Evolutionary conservation across 1,140 invertebrate species (phyloP).

Genomic region (Teleopsis dalmanni): DNA sequence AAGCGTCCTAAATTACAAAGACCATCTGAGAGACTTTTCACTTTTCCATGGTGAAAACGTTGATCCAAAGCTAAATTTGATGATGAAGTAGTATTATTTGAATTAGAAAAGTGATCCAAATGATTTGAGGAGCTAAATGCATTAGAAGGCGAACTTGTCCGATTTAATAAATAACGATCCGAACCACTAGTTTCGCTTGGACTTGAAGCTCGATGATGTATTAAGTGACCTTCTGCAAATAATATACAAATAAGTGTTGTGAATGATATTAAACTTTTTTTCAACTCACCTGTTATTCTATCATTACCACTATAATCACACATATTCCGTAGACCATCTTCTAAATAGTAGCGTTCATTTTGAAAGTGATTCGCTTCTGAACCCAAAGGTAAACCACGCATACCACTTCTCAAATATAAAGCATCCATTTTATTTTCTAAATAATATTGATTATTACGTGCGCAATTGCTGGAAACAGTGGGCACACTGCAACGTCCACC

Average conservation of each 20-base stretch:
- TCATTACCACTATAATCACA: constrained; percentile 36
- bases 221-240: constrained; percentile 17
- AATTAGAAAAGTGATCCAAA: constrained; percentile 13
- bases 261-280: neutral
- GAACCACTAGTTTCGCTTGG: constrained; percentile 43
- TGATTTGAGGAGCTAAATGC: constrained; percentile 22
- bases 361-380: constrained; percentile 39
- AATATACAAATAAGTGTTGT: neutral
- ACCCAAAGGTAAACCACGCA: constrained; percentile 31
- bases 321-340: constrained; percentile 20
- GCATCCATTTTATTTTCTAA: constrained; percentile 43
- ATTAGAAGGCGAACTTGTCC: constrained; percentile 35
- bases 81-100: constrained; percentile 8
- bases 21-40: constrained; percentile 39
- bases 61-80: constrained; percentile 23
- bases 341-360: constrained; percentile 39
- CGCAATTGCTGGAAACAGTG: constrained; percentile 21
- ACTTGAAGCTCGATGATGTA: constrained; percentile 36
- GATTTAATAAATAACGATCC: constrained; percentile 40
- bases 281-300: constrained; percentile 27
- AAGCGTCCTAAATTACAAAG: constrained; percentile 43
- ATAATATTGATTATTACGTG: constrained; percentile 30
- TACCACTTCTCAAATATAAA: constrained; percentile 33
- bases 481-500: constrained; percentile 37
- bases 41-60: constrained; percentile 33